These are phyloP conservation scores for Macrochelys suwanniensis DNA, from an alignment of 2,797 vertebrate genomes.

Conservation along the genomic window DNA sequence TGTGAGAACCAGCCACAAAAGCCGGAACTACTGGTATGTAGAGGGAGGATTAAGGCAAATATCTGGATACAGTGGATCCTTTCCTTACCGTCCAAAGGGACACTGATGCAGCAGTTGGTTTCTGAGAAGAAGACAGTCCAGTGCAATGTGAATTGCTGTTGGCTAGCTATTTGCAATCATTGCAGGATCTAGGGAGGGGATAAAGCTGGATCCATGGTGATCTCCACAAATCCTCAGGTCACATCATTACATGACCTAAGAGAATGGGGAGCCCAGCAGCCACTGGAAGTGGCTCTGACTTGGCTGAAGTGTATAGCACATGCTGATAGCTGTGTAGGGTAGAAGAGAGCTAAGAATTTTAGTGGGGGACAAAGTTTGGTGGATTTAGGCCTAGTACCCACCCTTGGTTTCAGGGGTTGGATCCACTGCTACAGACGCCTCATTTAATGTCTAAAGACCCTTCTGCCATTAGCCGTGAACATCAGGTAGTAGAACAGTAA, in stretches of 20 bases:
- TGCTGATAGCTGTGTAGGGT: background rate
- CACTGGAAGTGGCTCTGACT: background rate
- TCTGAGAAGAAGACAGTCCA: background rate
- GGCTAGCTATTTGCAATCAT: background rate
- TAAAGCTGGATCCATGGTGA: background rate
- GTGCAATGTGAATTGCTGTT: background rate
- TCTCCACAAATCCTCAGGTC: background rate
- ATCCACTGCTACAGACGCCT: fast-evolving
- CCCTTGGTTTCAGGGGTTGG: background rate
- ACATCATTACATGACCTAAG: fast-evolving
- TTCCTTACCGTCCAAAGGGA: background rate
- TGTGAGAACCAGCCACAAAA: background rate
- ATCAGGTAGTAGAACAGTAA: background rate
- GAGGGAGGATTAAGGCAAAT: background rate
- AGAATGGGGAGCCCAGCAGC: fast-evolving
- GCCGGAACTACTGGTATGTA: background rate
- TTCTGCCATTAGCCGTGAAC: fast-evolving
- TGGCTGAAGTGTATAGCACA: background rate
- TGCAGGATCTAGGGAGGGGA: background rate
- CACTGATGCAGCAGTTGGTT: background rate
- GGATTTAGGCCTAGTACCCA: background rate
- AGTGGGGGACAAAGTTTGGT: background rate
- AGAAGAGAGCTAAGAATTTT: background rate
- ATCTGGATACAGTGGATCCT: background rate
- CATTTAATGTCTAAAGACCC: background rate